Evolutionary conservation across 2,888 invertebrate genomes (phyloP).

Genomic region (Euphydryas editha): DNA sequence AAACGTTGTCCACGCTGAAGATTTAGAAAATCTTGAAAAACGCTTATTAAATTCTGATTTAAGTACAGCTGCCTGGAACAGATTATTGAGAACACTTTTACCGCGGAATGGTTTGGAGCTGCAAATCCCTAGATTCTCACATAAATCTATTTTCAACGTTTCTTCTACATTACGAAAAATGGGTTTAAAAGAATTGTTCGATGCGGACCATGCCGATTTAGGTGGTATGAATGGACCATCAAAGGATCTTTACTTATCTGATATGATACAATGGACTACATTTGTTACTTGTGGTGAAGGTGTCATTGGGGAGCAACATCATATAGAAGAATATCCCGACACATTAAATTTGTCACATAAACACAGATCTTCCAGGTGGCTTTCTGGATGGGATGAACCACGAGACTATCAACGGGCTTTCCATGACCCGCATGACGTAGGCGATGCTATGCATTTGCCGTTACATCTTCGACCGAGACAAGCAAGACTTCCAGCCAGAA

Average conservation of each 20-base stretch:
- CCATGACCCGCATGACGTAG: constrained; percentile 85
- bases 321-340: constrained; percentile 92
- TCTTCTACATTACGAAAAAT: constrained; percentile 90
- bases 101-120: constrained; percentile 91
- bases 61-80: constrained; percentile 88
- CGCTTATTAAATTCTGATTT: constrained; percentile 87
- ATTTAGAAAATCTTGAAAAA: constrained; percentile 88
- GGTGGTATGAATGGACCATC: constrained; percentile 91
- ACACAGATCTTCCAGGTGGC: constrained; percentile 76
- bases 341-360: constrained; percentile 74
- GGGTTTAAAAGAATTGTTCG: constrained; percentile 92
- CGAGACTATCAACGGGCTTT: constrained; percentile 87
- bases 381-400: constrained; percentile 79
- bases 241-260: constrained; percentile 91
- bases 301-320: constrained; percentile 88
- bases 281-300: constrained; percentile 93
- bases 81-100: constrained; percentile 88
- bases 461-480: constrained; percentile 88
- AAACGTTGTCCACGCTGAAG: constrained; percentile 90
- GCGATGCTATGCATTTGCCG: constrained; percentile 84
- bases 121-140: constrained; percentile 92
- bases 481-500: constrained; percentile 87
- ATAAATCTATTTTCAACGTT: constrained; percentile 92
- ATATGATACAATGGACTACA: constrained; percentile 92
- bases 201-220: constrained; percentile 89